phyloP scores from a whole-genome alignment of 2,888 invertebrate genomes.

The Rutpela maculata region DNA sequence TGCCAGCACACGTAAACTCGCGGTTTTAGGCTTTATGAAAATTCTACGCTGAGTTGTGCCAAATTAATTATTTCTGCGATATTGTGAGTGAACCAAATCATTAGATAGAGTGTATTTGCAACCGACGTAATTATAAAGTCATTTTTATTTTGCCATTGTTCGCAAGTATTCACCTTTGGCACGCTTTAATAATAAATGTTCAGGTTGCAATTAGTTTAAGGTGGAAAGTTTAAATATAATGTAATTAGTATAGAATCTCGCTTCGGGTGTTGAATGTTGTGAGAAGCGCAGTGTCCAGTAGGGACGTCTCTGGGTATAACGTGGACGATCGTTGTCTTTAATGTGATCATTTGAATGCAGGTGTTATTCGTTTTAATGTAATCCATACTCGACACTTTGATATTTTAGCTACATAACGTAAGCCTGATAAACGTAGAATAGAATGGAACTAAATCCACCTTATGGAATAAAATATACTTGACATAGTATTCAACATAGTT shows the following conservation, averaged over 20 bases:
- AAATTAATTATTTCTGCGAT: background rate
- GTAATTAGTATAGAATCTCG: too few species aligned
- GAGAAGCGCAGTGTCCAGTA: background rate
- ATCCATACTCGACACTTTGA: too few species aligned
- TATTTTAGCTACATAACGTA: too few species aligned
- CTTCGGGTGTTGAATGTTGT: background rate
- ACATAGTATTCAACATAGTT: too few species aligned
- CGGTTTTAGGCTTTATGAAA: background rate
- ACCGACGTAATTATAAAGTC: background rate
- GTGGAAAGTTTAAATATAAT: background rate
- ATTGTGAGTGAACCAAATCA: background rate
- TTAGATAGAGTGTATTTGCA: background rate
- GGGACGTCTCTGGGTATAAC: background rate
- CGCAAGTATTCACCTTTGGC: background rate
- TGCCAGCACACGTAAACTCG: background rate
- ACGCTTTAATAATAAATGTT: background rate
- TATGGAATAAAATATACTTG: too few species aligned
- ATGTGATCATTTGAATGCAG: background rate
- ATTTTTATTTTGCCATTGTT: background rate
- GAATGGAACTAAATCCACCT: too few species aligned
- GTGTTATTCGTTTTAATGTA: background rate
- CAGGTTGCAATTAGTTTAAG: background rate
- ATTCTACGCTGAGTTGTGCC: background rate
- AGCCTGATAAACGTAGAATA: too few species aligned
- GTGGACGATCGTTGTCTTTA: background rate